Conservation (phyloP, 2,888 invertebrate genomes). For the Alviniconcha strummeri region DNA sequence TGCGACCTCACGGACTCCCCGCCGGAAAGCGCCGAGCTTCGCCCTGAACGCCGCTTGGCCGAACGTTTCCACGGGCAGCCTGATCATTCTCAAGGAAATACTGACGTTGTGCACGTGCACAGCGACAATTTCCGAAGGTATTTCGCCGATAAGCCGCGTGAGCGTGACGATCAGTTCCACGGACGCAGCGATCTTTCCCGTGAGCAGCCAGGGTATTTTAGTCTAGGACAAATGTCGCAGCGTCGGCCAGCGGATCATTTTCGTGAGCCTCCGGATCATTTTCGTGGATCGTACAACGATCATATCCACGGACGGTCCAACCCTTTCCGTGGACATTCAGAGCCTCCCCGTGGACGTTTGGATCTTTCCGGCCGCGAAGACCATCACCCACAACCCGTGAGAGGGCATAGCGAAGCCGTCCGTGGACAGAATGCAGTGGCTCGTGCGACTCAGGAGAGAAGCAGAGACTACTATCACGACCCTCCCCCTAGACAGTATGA, state of each 20-base stretch:
- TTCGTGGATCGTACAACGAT: neutral
- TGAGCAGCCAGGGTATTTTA: too few species aligned
- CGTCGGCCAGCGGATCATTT: too few species aligned
- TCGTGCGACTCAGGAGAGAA: too few species aligned
- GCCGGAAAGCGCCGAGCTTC: neutral
- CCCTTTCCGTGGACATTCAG: conserved; percentile 14
- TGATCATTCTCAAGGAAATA: neutral
- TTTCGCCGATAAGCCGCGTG: neutral
- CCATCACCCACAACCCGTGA: too few species aligned
- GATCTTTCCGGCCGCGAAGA: too few species aligned
- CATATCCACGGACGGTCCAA: neutral
- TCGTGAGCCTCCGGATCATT: neutral
- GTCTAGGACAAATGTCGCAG: too few species aligned
- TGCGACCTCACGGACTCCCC: neutral
- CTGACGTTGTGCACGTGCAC: neutral
- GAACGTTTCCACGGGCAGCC: neutral
- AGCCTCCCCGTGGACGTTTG: neutral
- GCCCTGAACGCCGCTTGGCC: neutral
- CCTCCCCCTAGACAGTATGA: too few species aligned
- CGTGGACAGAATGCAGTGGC: too few species aligned
- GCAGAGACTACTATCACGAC: too few species aligned
- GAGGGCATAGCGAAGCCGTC: too few species aligned
- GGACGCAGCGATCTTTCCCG: too few species aligned
- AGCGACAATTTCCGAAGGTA: neutral
- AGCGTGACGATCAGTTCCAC: too few species aligned